Percentiles rank a stretch among this genome's conserved stretches.
These are phyloP conservation scores for Gorsachius goisagi DNA, from an alignment of 2,113 vertebrate genomes.

Conservation along the genomic window DNA sequence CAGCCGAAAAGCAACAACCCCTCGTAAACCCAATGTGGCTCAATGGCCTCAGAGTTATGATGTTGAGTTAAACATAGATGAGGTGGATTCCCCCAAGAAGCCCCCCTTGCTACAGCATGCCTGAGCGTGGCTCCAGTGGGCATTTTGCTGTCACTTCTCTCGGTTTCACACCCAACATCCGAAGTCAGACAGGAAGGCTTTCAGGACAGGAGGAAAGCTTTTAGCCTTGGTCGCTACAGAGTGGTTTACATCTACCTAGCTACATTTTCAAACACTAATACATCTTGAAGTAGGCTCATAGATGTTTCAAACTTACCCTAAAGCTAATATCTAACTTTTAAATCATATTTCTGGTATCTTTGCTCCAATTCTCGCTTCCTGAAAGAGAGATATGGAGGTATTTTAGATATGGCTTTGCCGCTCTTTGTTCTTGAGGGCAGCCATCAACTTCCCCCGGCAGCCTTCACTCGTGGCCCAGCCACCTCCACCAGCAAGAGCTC, in stretches of 20 bases:
- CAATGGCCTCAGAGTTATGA: fast-evolving
- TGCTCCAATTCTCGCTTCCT: neutral
- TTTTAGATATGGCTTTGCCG: neutral
- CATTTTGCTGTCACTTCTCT: neutral
- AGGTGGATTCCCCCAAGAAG: too few relatives aligned
- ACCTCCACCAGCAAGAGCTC: neutral
- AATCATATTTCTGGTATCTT: neutral
- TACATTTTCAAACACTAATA: neutral
- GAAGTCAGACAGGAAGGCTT: neutral
- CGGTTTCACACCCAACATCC: neutral
- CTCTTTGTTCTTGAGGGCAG: neutral
- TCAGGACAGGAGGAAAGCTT: neutral
- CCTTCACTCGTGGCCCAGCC: neutral
- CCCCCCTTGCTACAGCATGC: neutral
- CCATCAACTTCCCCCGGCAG: neutral
- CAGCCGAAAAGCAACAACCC: neutral
- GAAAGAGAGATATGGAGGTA: neutral
- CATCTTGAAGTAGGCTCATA: neutral
- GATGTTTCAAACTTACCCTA: neutral
- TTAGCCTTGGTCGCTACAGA: neutral
- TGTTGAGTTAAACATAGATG: neutral
- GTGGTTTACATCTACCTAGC: fast-evolving
- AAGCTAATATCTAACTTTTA: neutral
- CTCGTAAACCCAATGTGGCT: neutral
- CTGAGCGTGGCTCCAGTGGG: fast-evolving